Conservation (phyloP, 2,888 invertebrate genomes). For the Aleiodes testaceus region DNA sequence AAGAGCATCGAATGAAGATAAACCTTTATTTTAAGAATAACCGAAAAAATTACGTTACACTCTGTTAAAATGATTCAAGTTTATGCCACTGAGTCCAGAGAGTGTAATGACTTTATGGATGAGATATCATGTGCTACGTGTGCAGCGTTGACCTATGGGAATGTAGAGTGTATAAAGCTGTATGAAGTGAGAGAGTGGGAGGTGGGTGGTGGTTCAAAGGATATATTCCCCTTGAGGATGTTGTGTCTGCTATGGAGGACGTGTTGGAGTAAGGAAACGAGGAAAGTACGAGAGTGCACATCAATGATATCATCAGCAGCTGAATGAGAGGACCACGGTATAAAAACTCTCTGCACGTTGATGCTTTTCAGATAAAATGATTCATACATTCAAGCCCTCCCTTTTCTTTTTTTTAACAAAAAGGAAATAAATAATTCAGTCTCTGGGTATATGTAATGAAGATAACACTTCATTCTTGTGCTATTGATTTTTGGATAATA, state of each 20-base stretch:
- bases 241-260: conserved; percentile 1
- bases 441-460: not conserved
- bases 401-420: not conserved
- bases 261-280: conserved; percentile 10
- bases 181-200: not conserved
- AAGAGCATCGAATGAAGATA: not conserved
- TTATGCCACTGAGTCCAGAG: conserved; percentile 4
- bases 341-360: conserved; percentile 14
- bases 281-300: conserved; percentile 16
- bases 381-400: not conserved
- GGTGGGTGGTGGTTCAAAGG: not conserved
- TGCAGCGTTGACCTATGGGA: conserved; percentile 28
- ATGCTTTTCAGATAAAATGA: too few relatives aligned
- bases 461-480: conserved; percentile 6
- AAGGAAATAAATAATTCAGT: not conserved
- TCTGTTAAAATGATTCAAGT: conserved; percentile 7
- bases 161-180: conserved; percentile 24
- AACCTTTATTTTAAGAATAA: not conserved
- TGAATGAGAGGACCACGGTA: not conserved
- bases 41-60: conserved; percentile 7
- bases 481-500: conserved; percentile 15
- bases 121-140: conserved; percentile 25
- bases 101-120: conserved; percentile 31
- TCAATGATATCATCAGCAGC: conserved; percentile 5
- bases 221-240: conserved; percentile 23